Evolutionary conservation across 2,113 vertebrate genomes (phyloP).

Genomic region (Halcyon malimbica): DNA sequence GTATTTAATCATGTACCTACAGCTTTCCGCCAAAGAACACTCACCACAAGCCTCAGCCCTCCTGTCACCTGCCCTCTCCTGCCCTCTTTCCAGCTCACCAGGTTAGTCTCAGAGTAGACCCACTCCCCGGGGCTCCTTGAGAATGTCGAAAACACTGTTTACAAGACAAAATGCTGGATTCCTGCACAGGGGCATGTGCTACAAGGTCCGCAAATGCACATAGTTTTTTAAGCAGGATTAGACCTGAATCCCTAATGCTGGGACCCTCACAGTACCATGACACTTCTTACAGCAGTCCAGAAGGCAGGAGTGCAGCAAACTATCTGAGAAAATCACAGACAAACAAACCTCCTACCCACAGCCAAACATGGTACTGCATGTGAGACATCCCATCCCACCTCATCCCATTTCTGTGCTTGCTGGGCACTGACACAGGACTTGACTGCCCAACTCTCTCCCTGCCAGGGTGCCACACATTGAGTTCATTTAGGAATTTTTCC

Average conservation of each 20-base stretch:
- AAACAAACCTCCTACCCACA: background rate
- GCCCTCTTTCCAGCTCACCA: background rate
- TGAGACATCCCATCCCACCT: background rate
- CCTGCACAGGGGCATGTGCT: background rate
- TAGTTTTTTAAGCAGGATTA: background rate
- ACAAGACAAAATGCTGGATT: rapidly evolving
- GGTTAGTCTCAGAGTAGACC: background rate
- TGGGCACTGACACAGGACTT: background rate
- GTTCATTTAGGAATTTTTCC: background rate
- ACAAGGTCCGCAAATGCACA: background rate
- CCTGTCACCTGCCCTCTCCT: background rate
- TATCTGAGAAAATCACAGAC: background rate
- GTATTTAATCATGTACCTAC: rapidly evolving
- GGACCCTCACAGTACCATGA: background rate
- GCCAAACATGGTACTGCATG: background rate
- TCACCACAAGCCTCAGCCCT: background rate
- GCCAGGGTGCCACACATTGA: background rate
- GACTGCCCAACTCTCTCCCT: background rate
- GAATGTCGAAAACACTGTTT: background rate
- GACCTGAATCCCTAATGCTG: background rate
- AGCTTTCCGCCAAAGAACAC: background rate
- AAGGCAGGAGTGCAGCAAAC: background rate
- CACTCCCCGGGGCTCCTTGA: background rate
- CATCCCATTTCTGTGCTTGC: background rate
- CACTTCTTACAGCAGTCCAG: background rate